Base-by-base conservation (phyloP, 2,888 invertebrate species). In the Plebejus anna region DNA sequence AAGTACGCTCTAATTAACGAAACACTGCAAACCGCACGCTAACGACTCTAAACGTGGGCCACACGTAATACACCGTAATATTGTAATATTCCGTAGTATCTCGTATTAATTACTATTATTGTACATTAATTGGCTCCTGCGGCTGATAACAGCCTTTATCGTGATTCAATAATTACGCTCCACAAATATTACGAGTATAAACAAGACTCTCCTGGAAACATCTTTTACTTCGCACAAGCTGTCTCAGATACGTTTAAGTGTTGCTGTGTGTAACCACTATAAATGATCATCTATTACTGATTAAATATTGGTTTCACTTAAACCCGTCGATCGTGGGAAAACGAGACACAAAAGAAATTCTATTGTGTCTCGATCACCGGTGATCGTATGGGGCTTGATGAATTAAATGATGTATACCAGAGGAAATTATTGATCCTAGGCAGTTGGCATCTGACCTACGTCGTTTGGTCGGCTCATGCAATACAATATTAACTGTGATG, bases 121-220 rank as follows among this genome's bases (percentile, higher is more conserved):
- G 66, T 66, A 66, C 66, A 66, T 66, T 66, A 66, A 66, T 66
- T 66, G 32, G 66, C 32, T 61, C 28, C 66, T 13, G 32, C 66
- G 66, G 66, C 36, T 32, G 66, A 66, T 66, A 66, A 32, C 66
- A 28, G 61, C 11, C 66, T 66, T 66, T 66, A 66, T 66, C 32
- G 66, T 66, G 32, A 32, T 66, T 66, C 66, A 66, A 66, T 66
- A 66, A 66, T 66, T 36, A 36, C 66, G 28, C 61, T 61, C 28
- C 28, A 36, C 66, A 32, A 32, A 66, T 16, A 66, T 66, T 66
- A 32, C 36, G 66, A 66, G 32, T 32, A 13, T 66, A 59, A 59
- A 66, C 66, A 66, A 11, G 32, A 13, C 13, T 13, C 13, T 11
- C 32, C 5, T 66, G 11, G 4, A 32, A 66, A 66, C 66, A 66